phyloP scores from a whole-genome alignment of 2,797 vertebrate genomes.

The Diplodus puntazzo region DNA sequence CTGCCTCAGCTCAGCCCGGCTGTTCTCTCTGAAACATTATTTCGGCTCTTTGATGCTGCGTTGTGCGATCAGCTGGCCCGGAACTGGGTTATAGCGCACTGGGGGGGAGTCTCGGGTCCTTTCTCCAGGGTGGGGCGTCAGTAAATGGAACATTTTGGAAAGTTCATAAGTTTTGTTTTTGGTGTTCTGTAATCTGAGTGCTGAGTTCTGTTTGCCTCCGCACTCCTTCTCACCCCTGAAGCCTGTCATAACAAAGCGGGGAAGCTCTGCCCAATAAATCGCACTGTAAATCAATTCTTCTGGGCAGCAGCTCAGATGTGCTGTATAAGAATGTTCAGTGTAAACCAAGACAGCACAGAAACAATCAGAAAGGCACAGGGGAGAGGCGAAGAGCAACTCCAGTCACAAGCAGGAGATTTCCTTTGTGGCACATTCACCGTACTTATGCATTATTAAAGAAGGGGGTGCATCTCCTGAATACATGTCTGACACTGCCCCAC shows the following conservation, averaged over 20 bases:
- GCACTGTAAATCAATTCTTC: slow-evolving; percentile 74
- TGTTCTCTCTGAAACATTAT: slow-evolving; percentile 34
- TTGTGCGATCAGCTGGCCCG: slow-evolving; percentile 27
- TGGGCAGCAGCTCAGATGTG: slow-evolving; percentile 60
- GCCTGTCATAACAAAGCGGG: slow-evolving; percentile 80
- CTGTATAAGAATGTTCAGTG: slow-evolving; percentile 70
- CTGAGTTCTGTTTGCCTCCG: slow-evolving; percentile 55
- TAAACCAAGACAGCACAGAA: slow-evolving; percentile 58
- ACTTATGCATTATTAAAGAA: slow-evolving; percentile 83
- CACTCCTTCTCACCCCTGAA: slow-evolving; percentile 61
- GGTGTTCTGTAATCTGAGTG: slow-evolving; percentile 65
- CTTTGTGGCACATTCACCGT: slow-evolving; percentile 72
- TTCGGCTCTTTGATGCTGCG: slow-evolving; percentile 37
- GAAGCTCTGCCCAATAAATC: slow-evolving; percentile 69
- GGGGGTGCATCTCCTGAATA: slow-evolving; percentile 79
- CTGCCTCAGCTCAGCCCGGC: slow-evolving; percentile 40
- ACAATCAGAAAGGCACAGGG: slow-evolving; percentile 53
- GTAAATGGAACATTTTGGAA: slow-evolving; percentile 58
- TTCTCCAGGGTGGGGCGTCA: slow-evolving; percentile 27
- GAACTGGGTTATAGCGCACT: slow-evolving; percentile 32
- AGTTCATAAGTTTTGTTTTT: slow-evolving; percentile 71
- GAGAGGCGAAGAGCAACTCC: slow-evolving; percentile 56
- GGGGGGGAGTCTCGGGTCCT: slow-evolving; percentile 26
- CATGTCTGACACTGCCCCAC: slow-evolving; percentile 66
- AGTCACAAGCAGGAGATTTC: slow-evolving; percentile 68